Conservation (phyloP, 2,113 vertebrate genomes). For the Tupaia tana region DNA sequence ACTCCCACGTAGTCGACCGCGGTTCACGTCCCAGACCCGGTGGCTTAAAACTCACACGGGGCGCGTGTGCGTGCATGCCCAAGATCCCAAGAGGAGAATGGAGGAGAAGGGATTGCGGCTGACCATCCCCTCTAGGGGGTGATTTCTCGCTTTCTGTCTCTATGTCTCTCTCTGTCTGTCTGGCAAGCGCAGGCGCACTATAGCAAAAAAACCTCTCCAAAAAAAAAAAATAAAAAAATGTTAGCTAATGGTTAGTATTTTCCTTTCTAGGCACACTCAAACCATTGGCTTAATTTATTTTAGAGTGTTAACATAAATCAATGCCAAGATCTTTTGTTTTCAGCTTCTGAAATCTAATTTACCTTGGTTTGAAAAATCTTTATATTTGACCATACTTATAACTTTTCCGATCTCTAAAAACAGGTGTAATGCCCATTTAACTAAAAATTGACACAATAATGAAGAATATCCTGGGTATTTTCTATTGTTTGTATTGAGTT, state of each 20-base stretch:
- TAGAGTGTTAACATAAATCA: constrained; percentile 14
- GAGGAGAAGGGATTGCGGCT: no score
- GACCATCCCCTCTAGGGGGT: no score
- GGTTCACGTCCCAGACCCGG: no score
- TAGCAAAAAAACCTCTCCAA: no score
- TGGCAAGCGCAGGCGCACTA: no score
- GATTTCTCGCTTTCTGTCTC: no score
- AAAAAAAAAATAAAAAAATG: no score
- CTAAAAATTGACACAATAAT: not conserved
- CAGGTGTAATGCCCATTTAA: not conserved
- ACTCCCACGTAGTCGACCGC: no score
- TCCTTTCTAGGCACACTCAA: constrained; percentile 39
- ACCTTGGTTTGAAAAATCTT: not conserved
- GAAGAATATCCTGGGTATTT: not conserved
- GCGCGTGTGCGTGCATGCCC: no score
- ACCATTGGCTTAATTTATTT: constrained; percentile 44
- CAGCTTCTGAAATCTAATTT: constrained; percentile 36
- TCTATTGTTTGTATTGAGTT: not conserved
- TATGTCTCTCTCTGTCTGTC: no score
- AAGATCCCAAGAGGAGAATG: no score
- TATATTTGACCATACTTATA: not conserved
- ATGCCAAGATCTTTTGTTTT: not conserved
- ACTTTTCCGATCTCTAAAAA: not conserved
- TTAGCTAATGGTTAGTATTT: constrained; percentile 34
- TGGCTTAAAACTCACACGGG: no score